Evolutionary conservation across 2,888 invertebrate species (phyloP).

Genomic region (Philereme transversata): DNA sequence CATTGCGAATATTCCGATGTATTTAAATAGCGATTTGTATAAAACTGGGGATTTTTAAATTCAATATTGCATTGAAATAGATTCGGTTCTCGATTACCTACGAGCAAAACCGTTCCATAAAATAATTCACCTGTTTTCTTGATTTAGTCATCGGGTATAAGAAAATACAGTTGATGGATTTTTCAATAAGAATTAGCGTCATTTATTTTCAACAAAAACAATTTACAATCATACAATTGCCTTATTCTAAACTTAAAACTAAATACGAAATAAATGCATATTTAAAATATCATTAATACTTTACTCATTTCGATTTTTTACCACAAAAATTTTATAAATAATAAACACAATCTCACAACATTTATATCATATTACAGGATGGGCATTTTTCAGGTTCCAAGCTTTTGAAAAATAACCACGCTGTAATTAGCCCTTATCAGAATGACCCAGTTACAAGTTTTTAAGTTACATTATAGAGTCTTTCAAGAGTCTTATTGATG

Average conservation of each 20-base stretch:
- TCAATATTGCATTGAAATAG: no score
- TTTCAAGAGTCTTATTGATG: conserved; percentile 54
- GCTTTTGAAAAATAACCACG: conserved; percentile 4
- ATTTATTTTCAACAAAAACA: conserved; percentile 81
- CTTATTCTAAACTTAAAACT: conserved; percentile 51
- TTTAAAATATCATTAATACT: conserved; percentile 42
- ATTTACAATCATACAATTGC: conserved; percentile 58
- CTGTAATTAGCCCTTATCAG: conserved; percentile 32
- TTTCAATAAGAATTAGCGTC: conserved; percentile 77
- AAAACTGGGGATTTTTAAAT: no score
- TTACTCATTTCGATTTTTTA: conserved; percentile 3
- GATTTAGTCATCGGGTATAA: neutral
- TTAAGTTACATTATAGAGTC: neutral
- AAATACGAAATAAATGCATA: conserved; percentile 68
- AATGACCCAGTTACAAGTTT: neutral
- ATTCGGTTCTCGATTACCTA: no score
- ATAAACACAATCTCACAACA: conserved; percentile 4
- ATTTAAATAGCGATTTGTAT: no score
- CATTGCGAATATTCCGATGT: no score
- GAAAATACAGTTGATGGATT: conserved; percentile 56
- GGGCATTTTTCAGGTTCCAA: neutral
- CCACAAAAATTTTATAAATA: neutral
- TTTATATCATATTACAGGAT: neutral
- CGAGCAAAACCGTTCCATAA: no score
- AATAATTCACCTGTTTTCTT: no score